These are phyloP conservation scores for Aphelocoma coerulescens DNA, from an alignment of 2,113 vertebrate species.

Conservation along the genomic window DNA sequence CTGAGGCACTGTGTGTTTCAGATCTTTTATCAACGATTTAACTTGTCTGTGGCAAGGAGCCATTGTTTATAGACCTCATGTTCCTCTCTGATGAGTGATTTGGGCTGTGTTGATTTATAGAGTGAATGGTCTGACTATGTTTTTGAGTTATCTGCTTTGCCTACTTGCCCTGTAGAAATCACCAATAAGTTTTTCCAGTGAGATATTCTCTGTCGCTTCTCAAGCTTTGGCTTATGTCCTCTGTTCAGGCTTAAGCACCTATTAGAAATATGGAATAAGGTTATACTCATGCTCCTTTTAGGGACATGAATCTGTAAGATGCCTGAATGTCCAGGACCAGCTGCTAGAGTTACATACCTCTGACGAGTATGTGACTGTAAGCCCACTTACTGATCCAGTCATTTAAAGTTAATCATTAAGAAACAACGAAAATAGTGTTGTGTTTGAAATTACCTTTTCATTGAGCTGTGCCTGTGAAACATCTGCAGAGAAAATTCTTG, in stretches of 20 bases:
- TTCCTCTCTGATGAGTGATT: background rate
- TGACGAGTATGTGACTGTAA: background rate
- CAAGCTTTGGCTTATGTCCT: background rate
- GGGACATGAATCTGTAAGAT: background rate
- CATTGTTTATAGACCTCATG: conserved; percentile 9
- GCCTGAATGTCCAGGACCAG: background rate
- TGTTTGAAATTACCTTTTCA: background rate
- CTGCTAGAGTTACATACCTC: background rate
- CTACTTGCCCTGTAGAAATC: background rate
- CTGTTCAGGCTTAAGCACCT: background rate
- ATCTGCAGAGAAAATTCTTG: background rate
- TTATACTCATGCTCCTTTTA: background rate
- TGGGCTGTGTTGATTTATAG: background rate
- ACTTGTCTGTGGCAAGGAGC: background rate
- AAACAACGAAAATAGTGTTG: background rate
- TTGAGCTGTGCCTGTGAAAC: background rate
- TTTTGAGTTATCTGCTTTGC: background rate
- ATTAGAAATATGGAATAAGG: background rate
- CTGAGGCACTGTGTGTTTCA: background rate
- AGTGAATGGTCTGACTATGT: background rate
- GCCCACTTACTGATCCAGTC: background rate
- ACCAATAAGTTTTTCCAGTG: background rate
- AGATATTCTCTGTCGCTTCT: background rate
- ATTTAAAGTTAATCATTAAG: background rate
- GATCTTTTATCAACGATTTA: conserved; percentile 28